Percentiles rank a stretch among this genome's conserved stretches.
Evolutionary conservation across 2,888 invertebrate genomes (phyloP).

Genomic region (Stenolophus ochropezus): DNA sequence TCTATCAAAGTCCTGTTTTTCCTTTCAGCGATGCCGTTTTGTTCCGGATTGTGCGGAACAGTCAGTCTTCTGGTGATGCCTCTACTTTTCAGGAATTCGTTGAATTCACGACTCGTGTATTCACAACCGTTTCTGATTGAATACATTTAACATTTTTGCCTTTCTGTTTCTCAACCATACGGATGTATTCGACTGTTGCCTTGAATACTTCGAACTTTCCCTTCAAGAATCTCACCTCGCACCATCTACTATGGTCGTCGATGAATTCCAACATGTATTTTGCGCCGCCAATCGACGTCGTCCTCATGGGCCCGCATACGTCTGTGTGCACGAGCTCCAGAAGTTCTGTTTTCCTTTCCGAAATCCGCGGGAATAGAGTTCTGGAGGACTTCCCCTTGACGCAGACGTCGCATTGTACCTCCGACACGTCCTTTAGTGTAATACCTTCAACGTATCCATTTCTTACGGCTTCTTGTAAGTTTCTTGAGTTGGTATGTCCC

Average conservation of each 20-base stretch:
- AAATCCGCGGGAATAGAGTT: conserved; percentile 55
- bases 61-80: background rate
- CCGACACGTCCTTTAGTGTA: no score
- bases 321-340: conserved; percentile 14
- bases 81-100: background rate
- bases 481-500: no score
- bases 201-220: conserved; percentile 61
- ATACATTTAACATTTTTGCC: background rate
- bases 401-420: no score
- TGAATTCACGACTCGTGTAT: background rate
- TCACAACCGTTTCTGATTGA: conserved; percentile 62
- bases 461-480: no score
- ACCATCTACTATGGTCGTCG: conserved; percentile 51
- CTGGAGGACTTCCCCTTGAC: no score
- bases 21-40: conserved; percentile 66
- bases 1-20: conserved; percentile 67
- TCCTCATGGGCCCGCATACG: conserved; percentile 16
- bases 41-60: conserved; percentile 53
- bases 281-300: conserved; percentile 53
- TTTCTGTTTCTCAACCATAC: conserved; percentile 56
- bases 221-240: conserved; percentile 62
- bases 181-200: conserved; percentile 61
- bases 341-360: conserved; percentile 48
- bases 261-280: conserved; percentile 64
- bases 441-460: no score